Base-by-base conservation (phyloP, 2,888 invertebrate genomes). In the Idaea biselata region DNA sequence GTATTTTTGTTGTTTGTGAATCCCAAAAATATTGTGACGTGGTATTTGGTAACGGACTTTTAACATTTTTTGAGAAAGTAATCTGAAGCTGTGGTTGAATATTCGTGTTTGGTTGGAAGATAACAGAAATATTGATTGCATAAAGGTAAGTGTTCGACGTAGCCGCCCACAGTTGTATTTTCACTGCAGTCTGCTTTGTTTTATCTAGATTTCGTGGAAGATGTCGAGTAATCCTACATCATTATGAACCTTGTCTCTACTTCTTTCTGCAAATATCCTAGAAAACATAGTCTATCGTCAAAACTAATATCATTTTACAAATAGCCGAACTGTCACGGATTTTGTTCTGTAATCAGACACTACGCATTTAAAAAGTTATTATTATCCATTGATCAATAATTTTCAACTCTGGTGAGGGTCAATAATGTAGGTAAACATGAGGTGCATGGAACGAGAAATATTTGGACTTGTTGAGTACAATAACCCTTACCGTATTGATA, bases 301-400 rank as follows among this genome's bases (percentile, higher is more conserved):
- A 44, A 32, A 8, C 11, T 72, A 71, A 73, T 74, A 75, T 73
- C 72, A 70, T 73, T 72, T 70, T 74, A 71, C 70, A 71, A 76
- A 73, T 70, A 70, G 65, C 73, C 62, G 69, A 72, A 74, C 76
- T 81, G 80, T 77, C 74, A 75, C 72, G 65, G 68, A 75, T 78
- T 80, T 76, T 78, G 73, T 76, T 79, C 77, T 78, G 87, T 84
- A 84, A 88, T 82, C 80, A 84, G 88, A 86, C 85, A 88, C 89
- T 88, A 82, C 89, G 88, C 85, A 85, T 79, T 44, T 83, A 80
- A 75, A 76, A 80, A 82, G 82, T 85, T 86, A 86, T 82, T 84
- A 86, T 82, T 87, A 87, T 86, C 80, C 79, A 75, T 79, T 76
- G 80, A 82, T 80, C 70, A 69, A 75, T 78, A 72, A 65, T 66